Evolutionary conservation across 2,113 vertebrate genomes (phyloP).

Genomic region (Zosterops pallidus): DNA sequence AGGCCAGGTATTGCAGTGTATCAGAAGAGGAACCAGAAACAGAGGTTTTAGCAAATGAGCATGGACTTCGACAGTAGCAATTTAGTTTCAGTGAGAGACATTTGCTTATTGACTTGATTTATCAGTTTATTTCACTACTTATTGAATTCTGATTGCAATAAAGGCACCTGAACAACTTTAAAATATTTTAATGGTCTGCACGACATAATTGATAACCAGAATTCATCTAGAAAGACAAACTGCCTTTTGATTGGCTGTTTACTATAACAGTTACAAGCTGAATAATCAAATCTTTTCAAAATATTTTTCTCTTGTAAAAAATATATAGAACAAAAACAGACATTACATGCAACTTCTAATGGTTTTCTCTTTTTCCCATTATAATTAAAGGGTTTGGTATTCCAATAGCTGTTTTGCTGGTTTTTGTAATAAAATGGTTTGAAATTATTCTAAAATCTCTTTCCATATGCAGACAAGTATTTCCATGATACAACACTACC

Average conservation of each 20-base stretch:
- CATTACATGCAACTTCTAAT: not conserved
- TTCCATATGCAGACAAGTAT: not conserved
- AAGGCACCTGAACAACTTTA: conserved; percentile 11
- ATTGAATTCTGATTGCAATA: not conserved
- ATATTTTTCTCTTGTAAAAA: conserved; percentile 26
- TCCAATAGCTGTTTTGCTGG: not conserved
- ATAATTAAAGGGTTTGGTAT: conserved; percentile 43
- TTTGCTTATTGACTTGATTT: not conserved
- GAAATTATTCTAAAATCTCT: not conserved
- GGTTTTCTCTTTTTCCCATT: not conserved
- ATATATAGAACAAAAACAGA: conserved; percentile 28
- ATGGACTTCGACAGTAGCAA: not conserved
- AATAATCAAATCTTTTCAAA: conserved; percentile 56
- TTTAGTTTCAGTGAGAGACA: not conserved
- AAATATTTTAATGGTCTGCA: conserved; percentile 4
- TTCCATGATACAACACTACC: not conserved
- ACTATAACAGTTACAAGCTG: conserved; percentile 27
- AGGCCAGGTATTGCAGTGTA: not conserved
- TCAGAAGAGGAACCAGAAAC: not conserved
- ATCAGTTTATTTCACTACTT: conserved; percentile 18
- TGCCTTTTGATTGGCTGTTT: conserved; percentile 53
- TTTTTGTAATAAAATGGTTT: conserved; percentile 4
- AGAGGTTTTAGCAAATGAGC: not conserved
- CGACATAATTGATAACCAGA: conserved; percentile 42
- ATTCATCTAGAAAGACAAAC: conserved; percentile 57